Evolutionary conservation across 2,797 vertebrate species (phyloP), one percentile per base, ranked within the genome.

Genomic region (Distichodus sexfasciatus): DNA sequence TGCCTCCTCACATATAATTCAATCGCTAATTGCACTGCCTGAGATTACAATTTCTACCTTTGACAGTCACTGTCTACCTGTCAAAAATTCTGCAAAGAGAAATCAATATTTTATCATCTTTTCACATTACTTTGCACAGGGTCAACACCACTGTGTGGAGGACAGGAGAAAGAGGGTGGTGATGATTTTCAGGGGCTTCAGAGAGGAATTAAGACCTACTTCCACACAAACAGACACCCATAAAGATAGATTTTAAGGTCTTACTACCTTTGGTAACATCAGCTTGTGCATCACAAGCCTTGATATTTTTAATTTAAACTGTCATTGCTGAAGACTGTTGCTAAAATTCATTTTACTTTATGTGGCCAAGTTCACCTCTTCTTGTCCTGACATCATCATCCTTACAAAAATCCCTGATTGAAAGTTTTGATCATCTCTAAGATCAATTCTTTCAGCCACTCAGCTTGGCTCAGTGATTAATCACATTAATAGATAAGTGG

Each of bases 61-160:
- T 80, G 82, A 79, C 80, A 79, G 79, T 71, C 59, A 58, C 55
- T 76, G 78, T 79, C 80, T 74, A 68, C 76, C 75, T 70, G 80
- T 80, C 78, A 77, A 81, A 81, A 74, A 79, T 79, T 74, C 70
- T 35, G 68, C 76, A 62, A 61, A 61, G 55, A 53, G 47, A 80
- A 77, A 81, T 83, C 82, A 72, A 82, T 83, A 81, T 74, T 77
- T 82, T 71, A 78, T 80, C 60, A 72, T 80, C 72, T 72, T 76
- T 76, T 74, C 72, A 57, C 72, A 68, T 81, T 77, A 74, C 58
- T 74, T 54, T 17, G 50, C 43, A 61, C 57, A 66, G 31, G 73
- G 64, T 69, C 29, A 66, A 40, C 50, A 53, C 15, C 33, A 26
- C 12, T 15, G 15, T 48, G 61, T 26, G 24, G 26, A 29, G 31